phyloP scores from a whole-genome alignment of 2,888 invertebrate species.

The Synergus laeviventris region DNA sequence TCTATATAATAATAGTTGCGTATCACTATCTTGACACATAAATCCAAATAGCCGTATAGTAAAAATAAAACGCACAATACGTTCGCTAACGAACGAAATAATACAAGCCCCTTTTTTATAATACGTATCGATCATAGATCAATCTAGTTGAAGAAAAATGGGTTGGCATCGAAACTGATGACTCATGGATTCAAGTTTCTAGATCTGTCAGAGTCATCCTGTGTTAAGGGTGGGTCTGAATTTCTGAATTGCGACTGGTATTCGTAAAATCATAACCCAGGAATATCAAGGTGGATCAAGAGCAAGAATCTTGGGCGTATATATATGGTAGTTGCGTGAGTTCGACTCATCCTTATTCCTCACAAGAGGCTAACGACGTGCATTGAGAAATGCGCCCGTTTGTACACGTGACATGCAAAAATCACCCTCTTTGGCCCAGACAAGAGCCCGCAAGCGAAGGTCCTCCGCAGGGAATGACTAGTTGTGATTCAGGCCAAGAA shows the following conservation, averaged over 20 bases:
- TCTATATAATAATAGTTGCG: too few relatives aligned
- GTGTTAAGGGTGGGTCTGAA: slow-evolving; percentile 20
- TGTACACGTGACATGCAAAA: slow-evolving; percentile 75
- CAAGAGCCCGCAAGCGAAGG: slow-evolving; percentile 44
- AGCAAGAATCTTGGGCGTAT: slow-evolving; percentile 58
- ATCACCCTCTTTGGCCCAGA: slow-evolving; percentile 63
- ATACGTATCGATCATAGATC: background rate
- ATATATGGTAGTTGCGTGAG: slow-evolving; percentile 67
- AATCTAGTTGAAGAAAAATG: slow-evolving; percentile 22
- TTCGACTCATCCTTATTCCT: slow-evolving; percentile 61
- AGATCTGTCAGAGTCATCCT: slow-evolving; percentile 36
- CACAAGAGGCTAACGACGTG: slow-evolving; percentile 70
- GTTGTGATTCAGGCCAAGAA: slow-evolving; percentile 61
- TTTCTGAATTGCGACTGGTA: slow-evolving; percentile 27
- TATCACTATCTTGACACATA: background rate
- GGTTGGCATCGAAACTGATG: background rate
- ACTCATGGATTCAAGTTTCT: slow-evolving; percentile 13
- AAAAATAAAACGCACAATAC: background rate
- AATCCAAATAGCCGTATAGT: background rate
- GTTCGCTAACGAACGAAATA: background rate
- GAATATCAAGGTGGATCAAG: slow-evolving; percentile 34
- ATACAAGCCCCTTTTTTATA: background rate
- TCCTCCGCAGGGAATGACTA: slow-evolving; percentile 59
- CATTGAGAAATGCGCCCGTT: slow-evolving; percentile 70
- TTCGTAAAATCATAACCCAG: slow-evolving; percentile 34